Percentiles rank a stretch among this genome's conserved stretches.
phyloP scores from a whole-genome alignment of 2,888 invertebrate genomes.

The Kuschelorhynchus macadamiae region DNA sequence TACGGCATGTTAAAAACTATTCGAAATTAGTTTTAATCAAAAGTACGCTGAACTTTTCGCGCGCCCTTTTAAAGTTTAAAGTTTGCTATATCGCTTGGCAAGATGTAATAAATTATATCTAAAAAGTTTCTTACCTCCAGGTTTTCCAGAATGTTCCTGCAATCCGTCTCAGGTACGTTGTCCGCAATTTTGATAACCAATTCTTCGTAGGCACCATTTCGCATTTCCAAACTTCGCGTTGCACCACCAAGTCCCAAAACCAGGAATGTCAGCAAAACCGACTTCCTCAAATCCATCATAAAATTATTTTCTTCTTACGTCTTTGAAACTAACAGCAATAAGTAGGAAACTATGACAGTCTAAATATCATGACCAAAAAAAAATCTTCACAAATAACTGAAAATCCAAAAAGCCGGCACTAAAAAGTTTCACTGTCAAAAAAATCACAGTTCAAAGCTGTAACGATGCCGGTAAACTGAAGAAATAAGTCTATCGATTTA shows the following conservation, averaged over 20 bases:
- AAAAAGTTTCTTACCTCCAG: too few species aligned
- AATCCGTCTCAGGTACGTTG: constrained; percentile 68
- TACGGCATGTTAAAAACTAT: too few species aligned
- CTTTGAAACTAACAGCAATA: not conserved
- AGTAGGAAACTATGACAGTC: constrained; percentile 9
- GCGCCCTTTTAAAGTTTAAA: too few species aligned
- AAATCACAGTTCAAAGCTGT: constrained; percentile 20
- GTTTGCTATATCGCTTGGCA: too few species aligned
- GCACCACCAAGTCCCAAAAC: constrained; percentile 33
- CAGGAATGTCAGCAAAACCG: constrained; percentile 5
- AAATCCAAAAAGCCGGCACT: constrained; percentile 15
- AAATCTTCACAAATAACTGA: not conserved
- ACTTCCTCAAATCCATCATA: constrained; percentile 11
- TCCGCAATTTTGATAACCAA: constrained; percentile 68
- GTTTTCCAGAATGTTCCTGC: constrained; percentile 68
- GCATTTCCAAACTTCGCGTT: constrained; percentile 60
- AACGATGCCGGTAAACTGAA: constrained; percentile 17
- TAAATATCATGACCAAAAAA: constrained; percentile 10
- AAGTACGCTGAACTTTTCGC: too few species aligned
- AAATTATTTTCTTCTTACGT: not conserved
- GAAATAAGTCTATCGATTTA: constrained; percentile 38
- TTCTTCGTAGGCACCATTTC: constrained; percentile 69
- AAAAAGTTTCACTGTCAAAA: constrained; percentile 25
- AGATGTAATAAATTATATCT: too few species aligned
- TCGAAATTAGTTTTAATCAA: too few species aligned